Evolutionary conservation across 2,113 vertebrate genomes (phyloP).

Genomic region (Dunckerocampus dactyliophorus): DNA sequence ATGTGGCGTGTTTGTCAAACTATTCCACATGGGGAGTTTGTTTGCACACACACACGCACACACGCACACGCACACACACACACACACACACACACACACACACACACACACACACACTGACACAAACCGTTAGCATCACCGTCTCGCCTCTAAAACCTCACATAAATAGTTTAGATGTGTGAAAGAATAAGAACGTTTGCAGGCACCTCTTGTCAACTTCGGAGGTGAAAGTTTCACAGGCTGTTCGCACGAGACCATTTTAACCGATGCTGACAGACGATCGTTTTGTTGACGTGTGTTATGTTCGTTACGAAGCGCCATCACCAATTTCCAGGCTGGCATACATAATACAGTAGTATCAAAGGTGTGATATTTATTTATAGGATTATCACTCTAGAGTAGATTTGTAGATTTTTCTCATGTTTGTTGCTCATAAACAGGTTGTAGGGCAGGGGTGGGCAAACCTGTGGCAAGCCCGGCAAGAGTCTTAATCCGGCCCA

Average conservation of each 20-base stretch:
- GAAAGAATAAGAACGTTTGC: slow-evolving; percentile 1
- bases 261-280: too few relatives aligned
- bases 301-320: too few relatives aligned
- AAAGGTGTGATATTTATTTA: too few relatives aligned
- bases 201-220: neutral
- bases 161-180: slow-evolving; percentile 5
- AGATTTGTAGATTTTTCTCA: too few relatives aligned
- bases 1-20: neutral
- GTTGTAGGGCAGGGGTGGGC: too few relatives aligned
- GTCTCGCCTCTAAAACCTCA: neutral
- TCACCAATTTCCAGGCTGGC: too few relatives aligned
- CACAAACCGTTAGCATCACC: neutral
- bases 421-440: too few relatives aligned
- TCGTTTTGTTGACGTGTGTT: too few relatives aligned
- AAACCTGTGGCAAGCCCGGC: too few relatives aligned
- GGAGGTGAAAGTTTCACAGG: neutral
- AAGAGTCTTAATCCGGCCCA: too few relatives aligned
- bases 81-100: neutral
- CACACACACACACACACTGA: neutral
- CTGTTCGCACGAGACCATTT: neutral
- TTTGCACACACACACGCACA: neutral
- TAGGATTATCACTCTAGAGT: too few relatives aligned
- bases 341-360: too few relatives aligned
- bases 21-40: neutral
- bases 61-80: neutral